Percentiles rank a stretch among this genome's conserved stretches.
phyloP scores from a whole-genome alignment of 2,888 invertebrate genomes.

The Cerastis leucographa region DNA sequence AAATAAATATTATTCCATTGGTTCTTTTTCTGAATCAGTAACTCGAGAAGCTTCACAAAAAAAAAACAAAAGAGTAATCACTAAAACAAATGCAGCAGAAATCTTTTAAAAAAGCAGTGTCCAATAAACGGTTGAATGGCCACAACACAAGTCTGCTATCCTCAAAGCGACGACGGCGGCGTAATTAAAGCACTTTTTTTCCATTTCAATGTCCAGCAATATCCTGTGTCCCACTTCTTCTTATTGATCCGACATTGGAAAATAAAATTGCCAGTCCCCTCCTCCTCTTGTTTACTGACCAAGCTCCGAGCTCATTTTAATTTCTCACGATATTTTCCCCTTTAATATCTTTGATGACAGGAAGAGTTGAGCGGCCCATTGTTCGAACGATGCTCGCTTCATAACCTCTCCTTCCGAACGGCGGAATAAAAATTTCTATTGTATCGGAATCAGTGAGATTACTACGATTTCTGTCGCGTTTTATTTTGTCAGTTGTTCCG shows the following conservation, averaged over 20 bases:
- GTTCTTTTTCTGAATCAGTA: background rate
- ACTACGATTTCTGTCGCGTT: slow-evolving; percentile 59
- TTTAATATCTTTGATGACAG: slow-evolving; percentile 79
- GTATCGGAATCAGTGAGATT: slow-evolving; percentile 66
- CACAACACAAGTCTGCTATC: slow-evolving; percentile 64
- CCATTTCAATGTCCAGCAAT: slow-evolving; percentile 80
- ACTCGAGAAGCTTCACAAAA: background rate
- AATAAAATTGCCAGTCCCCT: slow-evolving; percentile 74
- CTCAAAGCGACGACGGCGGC: slow-evolving; percentile 72
- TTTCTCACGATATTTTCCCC: slow-evolving; percentile 79
- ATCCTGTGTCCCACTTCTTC: slow-evolving; percentile 81
- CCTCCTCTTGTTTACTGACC: slow-evolving; percentile 81
- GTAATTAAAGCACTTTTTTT: slow-evolving; percentile 83
- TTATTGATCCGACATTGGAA: slow-evolving; percentile 83
- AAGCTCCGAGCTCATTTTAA: slow-evolving; percentile 81
- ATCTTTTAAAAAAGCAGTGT: slow-evolving; percentile 42
- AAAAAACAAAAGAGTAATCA: slow-evolving; percentile 8
- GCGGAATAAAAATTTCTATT: slow-evolving; percentile 68
- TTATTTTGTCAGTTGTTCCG: slow-evolving; percentile 58
- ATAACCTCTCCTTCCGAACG: slow-evolving; percentile 60
- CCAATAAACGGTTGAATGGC: slow-evolving; percentile 49
- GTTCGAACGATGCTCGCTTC: slow-evolving; percentile 70
- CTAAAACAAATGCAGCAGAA: slow-evolving; percentile 25
- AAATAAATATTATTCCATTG: background rate
- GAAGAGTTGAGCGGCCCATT: slow-evolving; percentile 74